Percentiles rank a stretch among this genome's conserved stretches.
phyloP scores from a whole-genome alignment of 1,140 invertebrate genomes.

The Venturia canescens region DNA sequence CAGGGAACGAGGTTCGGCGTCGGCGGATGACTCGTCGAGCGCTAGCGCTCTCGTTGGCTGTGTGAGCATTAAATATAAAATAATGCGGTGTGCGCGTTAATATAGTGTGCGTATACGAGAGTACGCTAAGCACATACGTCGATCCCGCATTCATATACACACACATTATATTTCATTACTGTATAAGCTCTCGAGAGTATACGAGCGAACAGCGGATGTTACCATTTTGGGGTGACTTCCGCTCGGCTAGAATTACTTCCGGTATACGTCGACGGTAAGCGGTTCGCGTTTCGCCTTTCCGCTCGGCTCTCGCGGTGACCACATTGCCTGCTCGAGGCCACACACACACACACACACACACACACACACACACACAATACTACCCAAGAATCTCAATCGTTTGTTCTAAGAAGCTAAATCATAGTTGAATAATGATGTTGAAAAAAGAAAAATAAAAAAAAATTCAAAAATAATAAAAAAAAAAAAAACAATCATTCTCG shows the following conservation, averaged over 20 bases:
- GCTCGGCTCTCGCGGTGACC: constrained; percentile 5
- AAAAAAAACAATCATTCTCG: not conserved
- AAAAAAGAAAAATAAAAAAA: not conserved
- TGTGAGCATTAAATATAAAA: constrained; percentile 8
- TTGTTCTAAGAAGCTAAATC: not conserved
- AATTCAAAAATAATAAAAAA: not conserved
- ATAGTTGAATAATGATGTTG: not conserved
- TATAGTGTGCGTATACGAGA: too few relatives aligned
- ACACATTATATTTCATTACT: not conserved
- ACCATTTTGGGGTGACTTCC: constrained; percentile 57
- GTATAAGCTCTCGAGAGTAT: constrained; percentile 1
- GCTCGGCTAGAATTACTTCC: constrained; percentile 52
- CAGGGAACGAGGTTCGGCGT: constrained; percentile 11
- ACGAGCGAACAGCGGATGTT: constrained; percentile 47
- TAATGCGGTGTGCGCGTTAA: too few relatives aligned
- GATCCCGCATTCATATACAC: too few relatives aligned
- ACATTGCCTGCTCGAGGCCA: constrained; percentile 30
- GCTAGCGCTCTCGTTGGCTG: not conserved
- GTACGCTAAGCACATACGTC: too few relatives aligned
- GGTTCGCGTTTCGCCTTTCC: not conserved
- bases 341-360: too few relatives aligned
- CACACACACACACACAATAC: too few relatives aligned
- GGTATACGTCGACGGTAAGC: constrained; percentile 21
- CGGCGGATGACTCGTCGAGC: constrained; percentile 18
- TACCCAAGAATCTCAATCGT: not conserved